These are phyloP conservation scores for Pseudopipra pipra DNA, from an alignment of 2,113 vertebrate species.

Conservation along the genomic window DNA sequence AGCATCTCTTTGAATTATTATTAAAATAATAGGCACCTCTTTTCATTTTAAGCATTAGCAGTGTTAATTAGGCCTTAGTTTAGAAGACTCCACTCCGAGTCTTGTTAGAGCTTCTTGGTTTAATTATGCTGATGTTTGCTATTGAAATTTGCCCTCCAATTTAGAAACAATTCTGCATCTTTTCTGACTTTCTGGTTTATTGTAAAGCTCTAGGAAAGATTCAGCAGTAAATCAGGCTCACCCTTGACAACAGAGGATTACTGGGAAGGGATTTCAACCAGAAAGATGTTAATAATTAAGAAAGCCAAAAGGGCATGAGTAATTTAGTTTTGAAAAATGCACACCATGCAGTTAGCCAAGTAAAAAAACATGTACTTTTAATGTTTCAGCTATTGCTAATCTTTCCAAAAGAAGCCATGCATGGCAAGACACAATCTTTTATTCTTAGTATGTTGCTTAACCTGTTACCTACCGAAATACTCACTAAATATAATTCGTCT, in stretches of 20 bases:
- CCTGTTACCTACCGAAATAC: neutral
- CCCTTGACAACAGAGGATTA: conserved; percentile 12
- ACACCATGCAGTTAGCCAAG: conserved; percentile 42
- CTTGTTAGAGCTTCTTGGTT: neutral
- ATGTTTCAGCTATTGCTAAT: conserved; percentile 48
- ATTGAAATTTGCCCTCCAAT: neutral
- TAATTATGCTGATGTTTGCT: neutral
- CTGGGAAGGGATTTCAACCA: conserved; percentile 35
- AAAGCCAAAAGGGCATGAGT: conserved; percentile 57
- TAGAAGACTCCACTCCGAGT: neutral
- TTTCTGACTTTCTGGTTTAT: conserved; percentile 4
- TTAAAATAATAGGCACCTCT: neutral
- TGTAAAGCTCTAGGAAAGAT: conserved; percentile 11
- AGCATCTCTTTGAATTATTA: neutral
- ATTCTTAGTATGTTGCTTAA: conserved; percentile 21
- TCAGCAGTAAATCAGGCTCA: conserved; percentile 33
- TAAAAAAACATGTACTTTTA: conserved; percentile 62
- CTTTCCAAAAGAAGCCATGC: conserved; percentile 48
- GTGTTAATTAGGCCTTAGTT: neutral
- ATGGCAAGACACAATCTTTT: conserved; percentile 43
- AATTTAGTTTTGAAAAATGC: conserved; percentile 64
- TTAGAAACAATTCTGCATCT: neutral
- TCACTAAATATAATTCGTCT: neutral
- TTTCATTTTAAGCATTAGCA: neutral
- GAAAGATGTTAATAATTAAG: conserved; percentile 73